phyloP scores from a whole-genome alignment of 2,113 vertebrate species.

The Struthidea cinerea region DNA sequence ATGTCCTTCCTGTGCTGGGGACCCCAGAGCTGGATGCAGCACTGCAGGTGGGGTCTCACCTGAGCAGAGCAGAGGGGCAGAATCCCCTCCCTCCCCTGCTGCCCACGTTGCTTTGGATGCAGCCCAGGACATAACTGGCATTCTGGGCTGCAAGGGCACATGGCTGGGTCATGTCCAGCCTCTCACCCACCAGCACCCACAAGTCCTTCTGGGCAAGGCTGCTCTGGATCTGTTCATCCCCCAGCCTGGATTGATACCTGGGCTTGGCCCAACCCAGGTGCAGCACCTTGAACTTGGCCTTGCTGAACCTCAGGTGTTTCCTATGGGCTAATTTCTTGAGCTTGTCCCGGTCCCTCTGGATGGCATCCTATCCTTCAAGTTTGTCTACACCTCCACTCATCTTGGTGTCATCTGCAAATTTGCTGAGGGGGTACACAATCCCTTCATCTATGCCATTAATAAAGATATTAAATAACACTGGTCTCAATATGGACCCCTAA shows the following conservation, averaged over 20 bases:
- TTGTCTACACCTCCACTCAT: neutral
- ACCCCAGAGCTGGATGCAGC: neutral
- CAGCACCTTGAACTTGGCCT: neutral
- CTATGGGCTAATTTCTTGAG: neutral
- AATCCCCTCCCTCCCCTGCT: neutral
- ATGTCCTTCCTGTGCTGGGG: rapidly evolving
- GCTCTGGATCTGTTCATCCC: neutral
- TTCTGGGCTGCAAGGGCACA: neutral
- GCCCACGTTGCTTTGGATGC: rapidly evolving
- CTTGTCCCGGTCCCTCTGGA: neutral
- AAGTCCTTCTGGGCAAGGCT: rapidly evolving
- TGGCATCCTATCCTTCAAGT: neutral
- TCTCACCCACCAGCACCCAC: neutral
- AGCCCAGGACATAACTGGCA: rapidly evolving
- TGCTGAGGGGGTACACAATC: neutral
- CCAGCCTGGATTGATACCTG: rapidly evolving
- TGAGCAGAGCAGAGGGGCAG: neutral
- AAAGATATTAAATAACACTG: neutral
- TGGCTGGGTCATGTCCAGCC: neutral
- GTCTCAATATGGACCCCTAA: neutral
- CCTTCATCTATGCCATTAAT: neutral
- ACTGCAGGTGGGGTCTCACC: neutral
- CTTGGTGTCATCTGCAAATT: neutral
- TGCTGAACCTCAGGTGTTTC: neutral
- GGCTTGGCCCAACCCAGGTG: neutral